Conservation (phyloP, 2,113 vertebrate genomes). For the Pao palembangensis region DNA sequence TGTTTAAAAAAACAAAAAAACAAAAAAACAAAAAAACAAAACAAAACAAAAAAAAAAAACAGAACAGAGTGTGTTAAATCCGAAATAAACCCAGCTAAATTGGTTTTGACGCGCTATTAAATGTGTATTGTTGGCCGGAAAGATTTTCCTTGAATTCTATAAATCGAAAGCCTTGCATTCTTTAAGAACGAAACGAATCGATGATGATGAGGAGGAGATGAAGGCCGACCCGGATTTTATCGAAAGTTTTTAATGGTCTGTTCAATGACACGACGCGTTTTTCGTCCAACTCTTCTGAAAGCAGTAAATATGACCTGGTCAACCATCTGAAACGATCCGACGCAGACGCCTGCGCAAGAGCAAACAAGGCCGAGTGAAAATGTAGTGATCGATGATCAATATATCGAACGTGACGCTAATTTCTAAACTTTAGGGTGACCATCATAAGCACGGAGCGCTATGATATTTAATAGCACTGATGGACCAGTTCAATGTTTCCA, state of each 20-base stretch:
- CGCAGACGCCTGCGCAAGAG: slow-evolving; percentile 26
- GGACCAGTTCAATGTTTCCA: background rate
- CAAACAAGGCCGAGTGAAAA: slow-evolving; percentile 30
- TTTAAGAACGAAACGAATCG: no score
- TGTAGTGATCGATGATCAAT: slow-evolving; percentile 63
- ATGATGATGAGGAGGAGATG: no score
- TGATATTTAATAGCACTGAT: slow-evolving; percentile 23
- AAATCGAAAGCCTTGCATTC: no score
- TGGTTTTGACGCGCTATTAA: no score
- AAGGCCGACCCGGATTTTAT: background rate
- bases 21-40: no score
- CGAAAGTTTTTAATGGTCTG: slow-evolving; percentile 1
- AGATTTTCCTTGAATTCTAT: no score
- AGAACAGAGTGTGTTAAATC: no score
- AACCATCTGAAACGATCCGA: no score
- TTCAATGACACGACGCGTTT: slow-evolving; percentile 31
- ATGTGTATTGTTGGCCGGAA: no score
- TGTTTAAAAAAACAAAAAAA: no score
- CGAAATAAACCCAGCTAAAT: no score
- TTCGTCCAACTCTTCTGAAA: background rate
- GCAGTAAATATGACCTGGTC: background rate
- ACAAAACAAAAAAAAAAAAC: no score
- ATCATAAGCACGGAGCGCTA: slow-evolving; percentile 33
- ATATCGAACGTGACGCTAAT: slow-evolving; percentile 52
- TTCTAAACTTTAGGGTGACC: slow-evolving; percentile 33